Base-by-base conservation (phyloP, 2,888 invertebrate species). In the Drosophila maculinotata region DNA sequence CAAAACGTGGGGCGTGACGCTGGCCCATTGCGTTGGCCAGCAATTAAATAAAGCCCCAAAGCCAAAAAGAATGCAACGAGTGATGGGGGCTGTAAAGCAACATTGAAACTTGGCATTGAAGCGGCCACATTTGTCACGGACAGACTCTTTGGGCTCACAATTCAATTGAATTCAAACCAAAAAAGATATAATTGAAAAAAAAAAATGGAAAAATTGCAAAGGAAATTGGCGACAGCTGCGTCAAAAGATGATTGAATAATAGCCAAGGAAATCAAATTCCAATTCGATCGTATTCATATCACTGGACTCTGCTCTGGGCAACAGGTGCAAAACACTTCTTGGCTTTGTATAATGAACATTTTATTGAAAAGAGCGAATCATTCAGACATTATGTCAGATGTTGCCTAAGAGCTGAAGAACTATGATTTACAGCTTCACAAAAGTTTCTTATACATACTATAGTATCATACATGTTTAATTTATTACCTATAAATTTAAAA, bases 161-260 rank as follows among this genome's bases (percentile, higher is more conserved):
- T 67, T 62, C 44, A 45, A 35, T 48, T 51, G 12, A 39, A 25
- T 17, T 9, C 6, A n/a, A 33, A 30, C 7, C 39, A 39, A 23
- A 49, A 35, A 9, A 47, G 20, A 25, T 1, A 39, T 4, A 28
- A 31, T 3, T 10, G 31, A 44, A 44, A 35, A 28, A 38, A 35
- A 39, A 23, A 26, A 8, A 51, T 47, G 30, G 25, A 44, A 49
- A 80, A 52, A 25, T 52, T 53, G 39, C 33, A 53, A n/a, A 69
- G 66, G 62, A 69, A 63, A 71, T 54, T 49, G 72, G 36, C 48
- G 66, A 47, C 86, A 82, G 83, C 75, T 82, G 86, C 63, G 67
- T 31, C 38, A 65, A 69, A 64, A 69, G 66, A 63, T 66, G 66
- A 75, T 85, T 82, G 62, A 77, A 79, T 85, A 79, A 79, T 51